These are phyloP conservation scores for Aphrophora alni DNA, from an alignment of 2,888 invertebrate species.

Conservation along the genomic window DNA sequence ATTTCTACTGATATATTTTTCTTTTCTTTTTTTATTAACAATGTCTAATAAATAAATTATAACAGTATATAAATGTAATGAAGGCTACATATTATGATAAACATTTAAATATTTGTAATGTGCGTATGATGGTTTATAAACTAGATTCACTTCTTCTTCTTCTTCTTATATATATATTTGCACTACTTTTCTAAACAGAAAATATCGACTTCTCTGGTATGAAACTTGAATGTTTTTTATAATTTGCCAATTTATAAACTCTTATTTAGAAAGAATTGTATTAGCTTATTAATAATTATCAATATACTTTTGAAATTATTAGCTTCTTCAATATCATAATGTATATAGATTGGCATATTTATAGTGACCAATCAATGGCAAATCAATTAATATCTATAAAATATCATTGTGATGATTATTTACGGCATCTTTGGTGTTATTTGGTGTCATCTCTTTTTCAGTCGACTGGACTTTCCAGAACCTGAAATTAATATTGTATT, in stretches of 20 bases:
- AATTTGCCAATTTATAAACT: not conserved
- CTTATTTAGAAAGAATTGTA: no score
- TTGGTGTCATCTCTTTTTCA: conserved; percentile 34
- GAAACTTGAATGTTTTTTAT: not conserved
- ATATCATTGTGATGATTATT: not conserved
- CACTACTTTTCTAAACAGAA: not conserved
- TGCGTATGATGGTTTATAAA: not conserved
- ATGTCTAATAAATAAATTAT: not conserved
- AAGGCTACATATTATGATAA: not conserved
- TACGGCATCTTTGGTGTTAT: conserved; percentile 29
- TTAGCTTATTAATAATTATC: no score
- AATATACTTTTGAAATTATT: no score
- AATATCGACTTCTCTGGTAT: not conserved
- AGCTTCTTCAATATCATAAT: not conserved
- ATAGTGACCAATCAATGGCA: not conserved
- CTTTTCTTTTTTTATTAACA: not conserved
- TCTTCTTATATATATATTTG: not conserved
- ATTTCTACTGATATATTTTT: not conserved
- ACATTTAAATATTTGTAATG: not conserved
- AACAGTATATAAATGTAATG: not conserved
- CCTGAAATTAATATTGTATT: not conserved
- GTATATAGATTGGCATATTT: not conserved
- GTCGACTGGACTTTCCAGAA: not conserved
- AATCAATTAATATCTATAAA: not conserved
- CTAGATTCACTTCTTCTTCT: not conserved